Conservation (phyloP, 2,797 vertebrate genomes). For the Xiphorhynchus erythropygius region DNA sequence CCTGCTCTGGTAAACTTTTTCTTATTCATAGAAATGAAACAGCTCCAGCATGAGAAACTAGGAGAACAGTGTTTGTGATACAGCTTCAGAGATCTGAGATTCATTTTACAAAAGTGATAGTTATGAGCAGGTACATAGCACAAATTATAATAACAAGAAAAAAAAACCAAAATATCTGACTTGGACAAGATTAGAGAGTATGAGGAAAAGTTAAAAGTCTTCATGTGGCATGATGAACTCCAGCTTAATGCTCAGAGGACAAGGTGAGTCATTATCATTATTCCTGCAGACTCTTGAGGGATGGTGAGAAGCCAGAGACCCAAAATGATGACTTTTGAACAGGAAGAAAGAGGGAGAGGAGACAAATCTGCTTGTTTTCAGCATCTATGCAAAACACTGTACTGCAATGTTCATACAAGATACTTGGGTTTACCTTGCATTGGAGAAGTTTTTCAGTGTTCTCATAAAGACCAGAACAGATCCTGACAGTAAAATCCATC, state of each 20-base stretch:
- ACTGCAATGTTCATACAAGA: neutral
- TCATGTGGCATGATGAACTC: neutral
- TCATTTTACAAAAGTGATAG: neutral
- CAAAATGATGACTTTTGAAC: neutral
- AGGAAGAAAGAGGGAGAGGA: neutral
- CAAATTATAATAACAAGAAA: neutral
- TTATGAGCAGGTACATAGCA: neutral
- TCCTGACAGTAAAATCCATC: neutral
- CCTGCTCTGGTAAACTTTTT: neutral
- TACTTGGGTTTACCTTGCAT: neutral
- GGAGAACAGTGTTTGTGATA: neutral
- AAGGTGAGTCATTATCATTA: neutral
- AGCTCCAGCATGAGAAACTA: neutral
- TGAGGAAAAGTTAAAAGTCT: neutral
- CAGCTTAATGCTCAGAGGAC: neutral
- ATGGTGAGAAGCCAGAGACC: neutral
- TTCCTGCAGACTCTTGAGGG: neutral
- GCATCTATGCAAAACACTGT: neutral
- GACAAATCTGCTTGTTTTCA: neutral
- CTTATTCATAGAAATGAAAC: neutral
- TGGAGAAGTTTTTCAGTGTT: neutral
- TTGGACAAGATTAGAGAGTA: neutral
- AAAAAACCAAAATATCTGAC: neutral
- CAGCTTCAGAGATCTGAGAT: neutral
- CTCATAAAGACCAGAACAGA: neutral